These are phyloP conservation scores for Paracentrotus lividus DNA, from an alignment of 53 echinoderm and acorn worm species.

Conservation along the genomic window DNA sequence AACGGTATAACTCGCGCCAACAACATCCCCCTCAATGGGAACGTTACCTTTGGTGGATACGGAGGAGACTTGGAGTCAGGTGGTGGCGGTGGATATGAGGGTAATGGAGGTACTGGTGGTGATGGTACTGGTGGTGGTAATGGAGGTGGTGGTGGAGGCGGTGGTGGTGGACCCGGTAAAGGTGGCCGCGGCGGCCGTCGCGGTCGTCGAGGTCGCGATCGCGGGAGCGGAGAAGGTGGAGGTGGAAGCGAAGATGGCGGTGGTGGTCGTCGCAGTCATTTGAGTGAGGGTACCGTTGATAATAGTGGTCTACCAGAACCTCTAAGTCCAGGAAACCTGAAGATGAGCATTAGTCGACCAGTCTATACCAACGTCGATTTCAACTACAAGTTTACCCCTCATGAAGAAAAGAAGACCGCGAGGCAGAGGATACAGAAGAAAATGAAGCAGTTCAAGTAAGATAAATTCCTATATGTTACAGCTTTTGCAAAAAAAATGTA, in stretches of 20 bases:
- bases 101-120: background rate
- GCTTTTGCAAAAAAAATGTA: no score
- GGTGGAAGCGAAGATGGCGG: slow-evolving; percentile 25
- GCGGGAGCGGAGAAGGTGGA: background rate
- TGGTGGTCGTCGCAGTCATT: background rate
- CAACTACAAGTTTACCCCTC: slow-evolving; percentile 47
- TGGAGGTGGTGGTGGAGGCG: background rate
- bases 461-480: no score
- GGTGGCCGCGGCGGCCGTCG: slow-evolving; percentile 5
- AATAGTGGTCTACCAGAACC: background rate
- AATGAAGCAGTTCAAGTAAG: slow-evolving; percentile 65
- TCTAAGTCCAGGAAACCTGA: slow-evolving; percentile 14
- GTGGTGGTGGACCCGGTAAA: background rate
- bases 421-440: slow-evolving; percentile 37
- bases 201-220: background rate
- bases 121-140: slow-evolving; percentile 1
- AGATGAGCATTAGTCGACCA: slow-evolving; percentile 12
- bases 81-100: background rate
- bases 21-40: slow-evolving; percentile 2
- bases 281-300: background rate
- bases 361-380: slow-evolving; percentile 61
- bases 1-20: background rate
- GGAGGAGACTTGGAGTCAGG: background rate
- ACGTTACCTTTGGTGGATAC: background rate
- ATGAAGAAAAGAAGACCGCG: slow-evolving; percentile 25